Evolutionary conservation across 2,113 vertebrate species (phyloP).

Genomic region (Nematolebias whitei): DNA sequence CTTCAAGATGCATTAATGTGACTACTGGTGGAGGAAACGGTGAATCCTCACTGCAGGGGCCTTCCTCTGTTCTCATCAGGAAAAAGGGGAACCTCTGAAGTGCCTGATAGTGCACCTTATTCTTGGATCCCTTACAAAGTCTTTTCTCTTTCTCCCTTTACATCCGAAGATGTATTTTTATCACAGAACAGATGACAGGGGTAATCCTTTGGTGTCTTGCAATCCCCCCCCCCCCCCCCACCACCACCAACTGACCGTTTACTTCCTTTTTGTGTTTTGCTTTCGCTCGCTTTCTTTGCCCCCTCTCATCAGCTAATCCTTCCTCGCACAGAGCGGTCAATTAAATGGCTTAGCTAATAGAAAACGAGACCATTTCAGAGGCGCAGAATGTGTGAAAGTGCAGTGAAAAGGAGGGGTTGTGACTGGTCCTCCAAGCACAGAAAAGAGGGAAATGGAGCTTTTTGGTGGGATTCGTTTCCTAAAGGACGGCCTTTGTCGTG

Average conservation of each 20-base stretch:
- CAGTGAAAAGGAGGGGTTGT: conserved; percentile 48
- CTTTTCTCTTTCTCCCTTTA: conserved; percentile 38
- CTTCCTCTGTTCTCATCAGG: conserved; percentile 66
- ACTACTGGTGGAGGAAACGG: conserved; percentile 65
- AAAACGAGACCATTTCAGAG: conserved; percentile 56
- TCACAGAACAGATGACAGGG: conserved; percentile 60
- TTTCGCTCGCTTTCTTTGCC: conserved; percentile 41
- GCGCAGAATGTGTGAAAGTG: conserved; percentile 60
- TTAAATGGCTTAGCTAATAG: conserved; percentile 63
- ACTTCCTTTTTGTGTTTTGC: conserved; percentile 69
- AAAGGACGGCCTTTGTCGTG: conserved; percentile 33
- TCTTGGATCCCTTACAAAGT: conserved; percentile 75
- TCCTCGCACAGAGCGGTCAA: conserved; percentile 56
- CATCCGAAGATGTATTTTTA: conserved; percentile 75
- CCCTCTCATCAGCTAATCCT: conserved; percentile 61
- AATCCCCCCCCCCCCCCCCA: no score
- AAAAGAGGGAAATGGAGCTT: conserved; percentile 56
- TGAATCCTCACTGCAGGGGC: conserved; percentile 62
- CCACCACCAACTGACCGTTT: conserved; percentile 46
- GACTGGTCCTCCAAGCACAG: conserved; percentile 43
- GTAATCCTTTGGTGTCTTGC: conserved; percentile 64
- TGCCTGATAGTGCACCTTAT: conserved; percentile 70
- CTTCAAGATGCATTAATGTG: conserved; percentile 37
- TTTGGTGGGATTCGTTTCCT: conserved; percentile 32
- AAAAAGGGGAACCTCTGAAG: conserved; percentile 49